These are phyloP conservation scores for Drosophila malerkotliana DNA, from an alignment of 1,140 invertebrate species.

Conservation along the genomic window DNA sequence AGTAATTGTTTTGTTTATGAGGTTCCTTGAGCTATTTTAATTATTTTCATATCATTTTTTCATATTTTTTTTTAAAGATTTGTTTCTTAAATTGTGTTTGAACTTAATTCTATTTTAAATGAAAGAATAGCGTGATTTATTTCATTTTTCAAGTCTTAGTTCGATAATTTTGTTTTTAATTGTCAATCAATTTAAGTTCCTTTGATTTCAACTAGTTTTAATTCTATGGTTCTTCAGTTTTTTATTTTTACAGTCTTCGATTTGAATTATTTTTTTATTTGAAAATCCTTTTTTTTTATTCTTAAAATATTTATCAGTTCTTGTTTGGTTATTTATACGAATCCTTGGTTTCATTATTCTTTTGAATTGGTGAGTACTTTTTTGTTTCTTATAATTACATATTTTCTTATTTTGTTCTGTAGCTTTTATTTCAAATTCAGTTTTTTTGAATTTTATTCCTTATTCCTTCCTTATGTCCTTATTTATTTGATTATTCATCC, in stretches of 20 bases:
- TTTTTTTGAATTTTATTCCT: not conserved
- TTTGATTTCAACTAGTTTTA: too few relatives aligned
- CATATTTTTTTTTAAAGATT: not conserved
- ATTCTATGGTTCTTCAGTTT: not conserved
- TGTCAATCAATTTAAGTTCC: too few relatives aligned
- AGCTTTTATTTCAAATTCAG: not conserved
- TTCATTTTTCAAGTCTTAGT: too few relatives aligned
- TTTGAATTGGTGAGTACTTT: conserved; percentile 28
- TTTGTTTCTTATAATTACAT: not conserved
- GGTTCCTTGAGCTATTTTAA: conserved; percentile 9
- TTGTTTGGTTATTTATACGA: not conserved
- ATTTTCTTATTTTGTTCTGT: not conserved
- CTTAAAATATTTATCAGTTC: not conserved
- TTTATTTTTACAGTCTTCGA: not conserved
- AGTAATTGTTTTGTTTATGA: conserved; percentile 42
- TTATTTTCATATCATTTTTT: conserved; percentile 6
- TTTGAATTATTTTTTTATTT: not conserved
- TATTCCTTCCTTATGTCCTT: not conserved
- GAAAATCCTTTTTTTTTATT: not conserved
- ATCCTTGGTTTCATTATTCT: conserved; percentile 1
- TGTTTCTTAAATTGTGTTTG: not conserved
- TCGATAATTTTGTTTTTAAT: too few relatives aligned
- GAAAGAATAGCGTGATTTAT: too few relatives aligned
- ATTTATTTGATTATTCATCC: not conserved
- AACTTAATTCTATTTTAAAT: too few relatives aligned